Evolutionary conservation across 2,113 vertebrate genomes (phyloP).

Genomic region (Thermophis baileyi): DNA sequence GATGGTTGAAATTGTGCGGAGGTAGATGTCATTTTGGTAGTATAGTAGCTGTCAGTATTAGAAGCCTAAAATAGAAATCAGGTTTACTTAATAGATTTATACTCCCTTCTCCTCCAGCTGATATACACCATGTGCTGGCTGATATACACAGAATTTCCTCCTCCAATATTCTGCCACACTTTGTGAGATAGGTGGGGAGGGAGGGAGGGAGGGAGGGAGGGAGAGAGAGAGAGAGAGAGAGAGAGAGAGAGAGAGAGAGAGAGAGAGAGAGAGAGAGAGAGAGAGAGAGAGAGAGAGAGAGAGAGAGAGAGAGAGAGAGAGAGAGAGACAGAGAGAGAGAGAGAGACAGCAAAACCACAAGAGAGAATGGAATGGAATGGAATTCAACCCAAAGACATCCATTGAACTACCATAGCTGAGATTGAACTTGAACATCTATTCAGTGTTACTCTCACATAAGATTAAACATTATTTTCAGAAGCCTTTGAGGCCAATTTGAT

Average conservation of each 20-base stretch:
- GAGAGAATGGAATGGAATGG: too few species aligned
- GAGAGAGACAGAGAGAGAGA: not conserved
- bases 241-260: too few species aligned
- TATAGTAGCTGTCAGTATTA: constrained; percentile 48
- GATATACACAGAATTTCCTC: not conserved
- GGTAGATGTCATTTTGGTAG: constrained; percentile 80
- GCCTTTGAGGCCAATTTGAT: not conserved
- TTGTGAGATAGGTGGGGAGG: not conserved
- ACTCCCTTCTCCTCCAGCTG: not conserved
- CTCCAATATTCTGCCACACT: not conserved
- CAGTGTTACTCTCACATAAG: not conserved
- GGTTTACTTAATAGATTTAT: not conserved
- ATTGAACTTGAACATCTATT: not conserved
- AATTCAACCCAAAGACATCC: not conserved
- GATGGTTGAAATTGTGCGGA: constrained; percentile 73
- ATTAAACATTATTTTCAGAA: not conserved
- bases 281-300: too few species aligned
- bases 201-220: too few species aligned
- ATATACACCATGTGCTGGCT: not conserved
- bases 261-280: not conserved
- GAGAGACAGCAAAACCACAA: too few species aligned
- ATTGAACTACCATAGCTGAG: not conserved
- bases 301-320: too few species aligned
- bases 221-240: too few species aligned
- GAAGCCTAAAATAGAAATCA: constrained; percentile 29